A percentile compares a stretch with the other conserved stretches of the same genome.
Conservation (phyloP, 2,888 invertebrate species). For the Sacculina carcini region DNA sequence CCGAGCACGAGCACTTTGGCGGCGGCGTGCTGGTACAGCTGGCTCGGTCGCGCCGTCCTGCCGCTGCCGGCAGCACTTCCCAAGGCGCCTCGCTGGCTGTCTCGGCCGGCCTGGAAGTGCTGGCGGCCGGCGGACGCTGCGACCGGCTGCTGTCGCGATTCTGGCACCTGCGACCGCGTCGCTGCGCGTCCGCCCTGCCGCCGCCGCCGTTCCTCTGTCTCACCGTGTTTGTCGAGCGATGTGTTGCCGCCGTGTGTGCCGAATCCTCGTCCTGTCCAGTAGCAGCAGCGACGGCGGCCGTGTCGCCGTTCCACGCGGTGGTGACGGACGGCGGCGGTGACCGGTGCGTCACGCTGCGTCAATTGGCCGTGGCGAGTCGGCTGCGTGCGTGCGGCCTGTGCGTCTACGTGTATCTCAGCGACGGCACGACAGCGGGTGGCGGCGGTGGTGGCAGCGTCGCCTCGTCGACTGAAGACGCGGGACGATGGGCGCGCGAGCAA, state of each 20-base stretch:
- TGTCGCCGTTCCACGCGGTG: background rate
- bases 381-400: background rate
- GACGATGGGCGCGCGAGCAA: background rate
- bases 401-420: background rate
- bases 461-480: background rate
- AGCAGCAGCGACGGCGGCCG: background rate
- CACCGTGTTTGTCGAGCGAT: too few relatives aligned
- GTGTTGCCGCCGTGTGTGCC: too few relatives aligned
- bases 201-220: background rate
- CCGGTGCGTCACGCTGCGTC: background rate
- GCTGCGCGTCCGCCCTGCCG: background rate
- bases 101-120: slow-evolving; percentile 35
- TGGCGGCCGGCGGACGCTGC: slow-evolving; percentile 74
- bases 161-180: background rate
- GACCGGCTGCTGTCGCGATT: slow-evolving; percentile 36
- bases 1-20: slow-evolving; percentile 33
- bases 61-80: slow-evolving; percentile 28
- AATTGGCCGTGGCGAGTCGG: background rate
- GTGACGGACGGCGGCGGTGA: background rate
- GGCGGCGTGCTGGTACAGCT: slow-evolving; percentile 41
- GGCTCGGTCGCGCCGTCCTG: slow-evolving; percentile 23
- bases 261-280: background rate
- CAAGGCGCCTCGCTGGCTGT: slow-evolving; percentile 24
- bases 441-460: background rate
- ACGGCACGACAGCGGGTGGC: too few relatives aligned